Conservation (phyloP, 2,113 vertebrate genomes). For the Oreochromis spilurus region DNA sequence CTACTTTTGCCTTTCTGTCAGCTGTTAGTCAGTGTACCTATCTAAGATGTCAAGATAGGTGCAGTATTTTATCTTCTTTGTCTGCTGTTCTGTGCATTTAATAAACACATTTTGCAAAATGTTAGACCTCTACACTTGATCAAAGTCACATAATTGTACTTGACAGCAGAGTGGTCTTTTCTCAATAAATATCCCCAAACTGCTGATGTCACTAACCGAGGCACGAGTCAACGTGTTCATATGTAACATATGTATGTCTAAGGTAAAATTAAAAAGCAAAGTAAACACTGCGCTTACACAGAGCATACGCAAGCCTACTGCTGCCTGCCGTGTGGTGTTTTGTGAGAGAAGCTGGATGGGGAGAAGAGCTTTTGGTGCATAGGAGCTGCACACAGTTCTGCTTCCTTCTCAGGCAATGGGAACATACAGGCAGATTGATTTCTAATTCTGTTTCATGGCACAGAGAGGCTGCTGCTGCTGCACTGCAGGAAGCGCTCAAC, state of each 20-base stretch:
- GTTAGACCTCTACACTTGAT: not conserved
- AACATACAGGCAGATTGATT: not conserved
- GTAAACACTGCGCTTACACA: not conserved
- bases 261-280: not conserved
- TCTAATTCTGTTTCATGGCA: constrained; percentile 17
- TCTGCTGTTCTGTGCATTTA: not conserved
- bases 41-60: no score
- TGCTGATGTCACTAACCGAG: not conserved
- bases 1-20: not conserved
- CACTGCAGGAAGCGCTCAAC: not conserved
- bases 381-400: not conserved
- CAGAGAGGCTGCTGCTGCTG: not conserved
- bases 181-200: not conserved
- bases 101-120: not conserved
- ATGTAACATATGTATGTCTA: not conserved
- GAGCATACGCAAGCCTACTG: not conserved
- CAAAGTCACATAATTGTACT: not conserved
- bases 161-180: not conserved
- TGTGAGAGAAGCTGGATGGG: not conserved
- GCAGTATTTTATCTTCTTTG: not conserved
- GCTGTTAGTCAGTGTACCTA: not conserved
- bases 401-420: not conserved
- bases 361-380: constrained; percentile 7
- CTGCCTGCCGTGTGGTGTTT: not conserved
- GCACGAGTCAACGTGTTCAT: not conserved